phyloP scores from a whole-genome alignment of 2,888 invertebrate genomes.

The Lasioglossum figueresi region DNA sequence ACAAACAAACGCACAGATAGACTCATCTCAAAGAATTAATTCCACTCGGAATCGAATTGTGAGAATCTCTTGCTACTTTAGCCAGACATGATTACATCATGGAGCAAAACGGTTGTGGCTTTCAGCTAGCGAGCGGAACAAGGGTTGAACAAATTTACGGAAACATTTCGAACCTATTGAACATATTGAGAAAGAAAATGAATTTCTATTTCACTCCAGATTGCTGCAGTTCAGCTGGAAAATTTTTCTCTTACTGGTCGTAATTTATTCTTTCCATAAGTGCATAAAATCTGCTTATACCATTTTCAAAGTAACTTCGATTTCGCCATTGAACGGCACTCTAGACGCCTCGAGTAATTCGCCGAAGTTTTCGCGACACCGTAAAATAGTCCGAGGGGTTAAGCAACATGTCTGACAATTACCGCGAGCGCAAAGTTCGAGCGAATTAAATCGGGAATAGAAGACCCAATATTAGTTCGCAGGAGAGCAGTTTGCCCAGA shows the following conservation, averaged over 20 bases:
- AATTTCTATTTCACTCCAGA: too few relatives aligned
- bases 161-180: too few relatives aligned
- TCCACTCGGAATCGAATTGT: neutral
- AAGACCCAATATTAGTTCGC: slow-evolving; percentile 4
- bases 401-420: neutral
- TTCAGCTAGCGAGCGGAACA: too few relatives aligned
- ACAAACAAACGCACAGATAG: neutral
- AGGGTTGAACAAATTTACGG: too few relatives aligned
- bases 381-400: neutral
- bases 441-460: slow-evolving; percentile 62
- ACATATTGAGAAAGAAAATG: too few relatives aligned
- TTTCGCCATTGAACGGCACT: neutral
- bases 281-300: too few relatives aligned
- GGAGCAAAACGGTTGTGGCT: too few relatives aligned
- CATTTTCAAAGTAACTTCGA: too few relatives aligned
- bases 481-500: neutral
- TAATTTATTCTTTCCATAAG: too few relatives aligned
- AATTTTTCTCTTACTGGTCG: too few relatives aligned
- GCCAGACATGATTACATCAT: too few relatives aligned
- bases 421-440: slow-evolving; percentile 37
- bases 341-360: neutral
- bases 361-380: neutral
- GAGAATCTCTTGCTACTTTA: neutral
- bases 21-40: neutral
- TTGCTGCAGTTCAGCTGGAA: too few relatives aligned